Percentiles rank a stretch among this genome's conserved stretches.
These are phyloP conservation scores for Augochlora pura DNA, from an alignment of 1,140 invertebrate species.

Conservation along the genomic window DNA sequence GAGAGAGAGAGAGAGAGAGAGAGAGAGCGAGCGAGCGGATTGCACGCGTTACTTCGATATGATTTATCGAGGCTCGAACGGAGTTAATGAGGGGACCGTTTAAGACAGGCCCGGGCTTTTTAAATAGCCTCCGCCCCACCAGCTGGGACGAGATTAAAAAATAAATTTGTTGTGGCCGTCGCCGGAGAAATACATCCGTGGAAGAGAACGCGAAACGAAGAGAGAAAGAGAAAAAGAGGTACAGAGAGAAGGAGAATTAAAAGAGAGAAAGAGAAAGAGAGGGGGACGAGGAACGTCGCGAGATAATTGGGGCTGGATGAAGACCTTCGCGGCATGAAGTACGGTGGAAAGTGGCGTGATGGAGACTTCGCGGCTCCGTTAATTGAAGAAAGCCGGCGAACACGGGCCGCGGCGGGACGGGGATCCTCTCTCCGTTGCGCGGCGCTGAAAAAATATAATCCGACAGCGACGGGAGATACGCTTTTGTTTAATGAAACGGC, in stretches of 20 bases:
- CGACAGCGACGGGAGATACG: constrained; percentile 2
- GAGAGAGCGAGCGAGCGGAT: background rate
- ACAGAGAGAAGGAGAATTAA: too few relatives aligned
- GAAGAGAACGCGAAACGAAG: background rate
- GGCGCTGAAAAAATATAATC: background rate
- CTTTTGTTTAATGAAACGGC: background rate
- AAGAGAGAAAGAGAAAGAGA: too few relatives aligned
- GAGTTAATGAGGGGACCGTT: constrained; percentile 48
- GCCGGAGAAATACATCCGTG: background rate
- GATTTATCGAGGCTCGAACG: constrained; percentile 51
- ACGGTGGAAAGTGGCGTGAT: background rate
- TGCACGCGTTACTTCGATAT: constrained; percentile 55
- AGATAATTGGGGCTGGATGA: constrained; percentile 1
- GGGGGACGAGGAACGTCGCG: background rate
- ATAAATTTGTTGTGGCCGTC: constrained; percentile 24
- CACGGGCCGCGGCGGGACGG: background rate
- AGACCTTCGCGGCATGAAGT: constrained; percentile 1
- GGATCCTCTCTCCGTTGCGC: too few relatives aligned
- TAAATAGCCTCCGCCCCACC: constrained; percentile 9
- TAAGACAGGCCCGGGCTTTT: constrained; percentile 33
- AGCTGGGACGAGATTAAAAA: constrained; percentile 29
- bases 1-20: too few relatives aligned
- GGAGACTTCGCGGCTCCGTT: background rate
- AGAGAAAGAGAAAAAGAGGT: too few relatives aligned
- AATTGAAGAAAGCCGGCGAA: constrained; percentile 4